phyloP scores from a whole-genome alignment of 2,888 invertebrate species.

The Erebia ligea region DNA sequence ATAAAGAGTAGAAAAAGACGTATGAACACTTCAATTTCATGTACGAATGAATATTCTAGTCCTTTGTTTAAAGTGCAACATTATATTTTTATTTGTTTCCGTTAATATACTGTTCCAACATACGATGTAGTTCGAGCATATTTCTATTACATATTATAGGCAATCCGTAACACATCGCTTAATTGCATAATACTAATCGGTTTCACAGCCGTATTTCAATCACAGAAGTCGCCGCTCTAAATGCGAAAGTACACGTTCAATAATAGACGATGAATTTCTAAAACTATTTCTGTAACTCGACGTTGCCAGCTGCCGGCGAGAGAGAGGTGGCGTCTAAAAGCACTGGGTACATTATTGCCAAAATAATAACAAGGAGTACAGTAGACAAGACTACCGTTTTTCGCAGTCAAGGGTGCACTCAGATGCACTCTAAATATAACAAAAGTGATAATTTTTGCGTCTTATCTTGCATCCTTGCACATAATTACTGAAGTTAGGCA shows the following conservation, averaged over 20 bases:
- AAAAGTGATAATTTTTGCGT: background rate
- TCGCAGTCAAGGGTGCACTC: conserved; percentile 50
- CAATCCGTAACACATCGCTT: background rate
- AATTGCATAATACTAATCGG: conserved; percentile 2
- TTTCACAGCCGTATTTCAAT: conserved; percentile 46
- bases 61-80: no score
- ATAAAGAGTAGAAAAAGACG: no score
- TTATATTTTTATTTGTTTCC: no score
- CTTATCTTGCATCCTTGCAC: background rate
- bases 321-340: conserved; percentile 58
- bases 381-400: conserved; percentile 56
- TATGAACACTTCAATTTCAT: no score
- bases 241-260: conserved; percentile 64
- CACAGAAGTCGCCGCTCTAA: conserved; percentile 60
- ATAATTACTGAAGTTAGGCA: background rate
- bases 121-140: background rate
- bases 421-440: conserved; percentile 18
- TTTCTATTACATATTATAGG: background rate
- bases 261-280: conserved; percentile 73
- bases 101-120: no score
- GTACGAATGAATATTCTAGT: no score
- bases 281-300: conserved; percentile 68
- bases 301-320: conserved; percentile 57
- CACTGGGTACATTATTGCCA: conserved; percentile 71
- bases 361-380: conserved; percentile 65